Evolutionary conservation across 1,140 invertebrate species (phyloP), one percentile per base, ranked within the genome.

Genomic region (Drosophila ananassae): DNA sequence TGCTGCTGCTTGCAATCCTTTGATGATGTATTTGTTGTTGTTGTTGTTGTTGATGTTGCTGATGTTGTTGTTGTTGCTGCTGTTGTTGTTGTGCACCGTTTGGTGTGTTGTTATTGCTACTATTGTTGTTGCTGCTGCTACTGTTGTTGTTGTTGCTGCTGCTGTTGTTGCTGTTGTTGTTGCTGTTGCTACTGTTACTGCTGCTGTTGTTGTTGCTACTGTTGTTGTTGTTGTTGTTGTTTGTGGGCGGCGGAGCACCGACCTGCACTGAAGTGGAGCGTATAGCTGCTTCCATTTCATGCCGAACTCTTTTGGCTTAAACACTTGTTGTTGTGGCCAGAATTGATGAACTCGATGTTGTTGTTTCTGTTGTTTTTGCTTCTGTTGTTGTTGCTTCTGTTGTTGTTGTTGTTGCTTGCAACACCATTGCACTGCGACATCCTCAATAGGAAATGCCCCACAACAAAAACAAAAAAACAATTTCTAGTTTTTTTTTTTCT

Each of bases 281-380:
- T 82, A 92, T 91, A 83, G 91, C 91, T 90, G 91, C 91, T 92
- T 92, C 91, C 91, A 92, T 92, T 90, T 92, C 91, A 92, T 92
- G 91, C 91, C 91, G 91, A 91, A 89, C 84, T 89, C 79, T 89
- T 89, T 89, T 89, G 76, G 83, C 83, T 87, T 87, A 87, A 87
- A 87, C 82, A 87, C 83, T 83, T 87, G 82, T 87, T 89, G 79
- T 87, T 89, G 83, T 73, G 83, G 79, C 74, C 79, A 82, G 79
- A 82, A 79, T 58, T 48, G 32, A 74, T 50, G 25, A 73, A 48
- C 30, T 17, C 17, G 17, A 17, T 82, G 51, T 25, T 76, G 72
- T 24, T 68, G 44, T 25, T 63, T 44, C 48, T 84, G 51, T 47
- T 66, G 76, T 51, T 85, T 61, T 46, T 58, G 50, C 17, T 17